phyloP scores from a whole-genome alignment of 1,140 invertebrate genomes.

The Radopholus similis region DNA sequence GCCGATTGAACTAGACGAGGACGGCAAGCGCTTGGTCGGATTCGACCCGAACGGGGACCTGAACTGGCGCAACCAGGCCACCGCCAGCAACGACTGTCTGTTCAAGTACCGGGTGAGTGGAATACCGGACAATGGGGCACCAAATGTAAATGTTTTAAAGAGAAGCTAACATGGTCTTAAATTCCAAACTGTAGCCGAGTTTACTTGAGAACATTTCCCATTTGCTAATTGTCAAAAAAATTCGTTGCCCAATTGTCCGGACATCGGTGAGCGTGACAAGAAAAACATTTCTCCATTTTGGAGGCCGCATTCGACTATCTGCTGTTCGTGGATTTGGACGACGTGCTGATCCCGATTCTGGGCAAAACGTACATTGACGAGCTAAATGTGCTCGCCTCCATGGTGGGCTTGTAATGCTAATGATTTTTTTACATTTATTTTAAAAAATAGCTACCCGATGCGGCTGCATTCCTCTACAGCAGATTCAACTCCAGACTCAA shows the following conservation, averaged over 20 bases:
- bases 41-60: conserved; percentile 50
- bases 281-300: conserved; percentile 6
- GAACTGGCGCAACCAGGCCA: conserved; percentile 51
- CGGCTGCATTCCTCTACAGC: background rate
- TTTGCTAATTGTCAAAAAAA: too few relatives aligned
- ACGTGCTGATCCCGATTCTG: conserved; percentile 38
- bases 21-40: conserved; percentile 9
- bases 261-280: too few relatives aligned
- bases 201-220: too few relatives aligned
- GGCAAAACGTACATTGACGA: too few relatives aligned
- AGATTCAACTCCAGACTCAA: too few relatives aligned
- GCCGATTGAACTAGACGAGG: conserved; percentile 9
- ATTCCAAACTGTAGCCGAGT: too few relatives aligned
- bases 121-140: too few relatives aligned
- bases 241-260: background rate
- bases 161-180: too few relatives aligned
- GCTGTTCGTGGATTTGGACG: conserved; percentile 44
- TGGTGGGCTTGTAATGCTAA: too few relatives aligned
- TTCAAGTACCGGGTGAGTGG: conserved; percentile 41
- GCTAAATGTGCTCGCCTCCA: too few relatives aligned
- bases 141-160: too few relatives aligned
- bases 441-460: conserved; percentile 21
- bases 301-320: conserved; percentile 35
- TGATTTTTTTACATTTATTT: too few relatives aligned
- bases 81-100: conserved; percentile 49